These are phyloP conservation scores for Actenoides lindsayi DNA, from an alignment of 2,113 vertebrate genomes.

Conservation along the genomic window DNA sequence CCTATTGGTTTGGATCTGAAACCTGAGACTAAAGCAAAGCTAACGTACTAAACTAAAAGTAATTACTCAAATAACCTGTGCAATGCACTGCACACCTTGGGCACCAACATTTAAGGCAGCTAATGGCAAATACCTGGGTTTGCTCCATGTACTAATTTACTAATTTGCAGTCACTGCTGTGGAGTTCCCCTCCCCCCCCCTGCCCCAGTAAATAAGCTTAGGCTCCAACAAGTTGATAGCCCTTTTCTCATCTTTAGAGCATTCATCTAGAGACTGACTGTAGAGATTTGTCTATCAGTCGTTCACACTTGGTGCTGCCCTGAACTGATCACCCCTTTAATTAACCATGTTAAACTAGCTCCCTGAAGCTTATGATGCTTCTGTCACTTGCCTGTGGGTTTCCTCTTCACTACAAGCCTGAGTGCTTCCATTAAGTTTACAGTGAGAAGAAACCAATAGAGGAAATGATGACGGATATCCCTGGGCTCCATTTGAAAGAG, in stretches of 20 bases:
- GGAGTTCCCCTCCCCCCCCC: rapidly evolving
- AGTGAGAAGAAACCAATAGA: conserved; percentile 50
- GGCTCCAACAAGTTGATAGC: neutral
- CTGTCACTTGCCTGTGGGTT: conserved; percentile 37
- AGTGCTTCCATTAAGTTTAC: conserved; percentile 61
- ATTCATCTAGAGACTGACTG: neutral
- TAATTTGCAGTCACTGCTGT: neutral
- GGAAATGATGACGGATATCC: conserved; percentile 56
- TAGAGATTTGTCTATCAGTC: conserved; percentile 33
- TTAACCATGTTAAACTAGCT: conserved; percentile 60
- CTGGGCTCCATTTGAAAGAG: conserved; percentile 33
- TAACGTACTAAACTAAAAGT: neutral
- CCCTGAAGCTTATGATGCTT: conserved; percentile 56
- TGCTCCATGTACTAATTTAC: neutral
- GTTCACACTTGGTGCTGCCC: conserved; percentile 17
- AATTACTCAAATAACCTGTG: neutral
- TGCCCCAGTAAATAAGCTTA: neutral
- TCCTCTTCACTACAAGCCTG: conserved; percentile 41
- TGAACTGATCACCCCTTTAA: conserved; percentile 64
- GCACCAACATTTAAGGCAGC: neutral
- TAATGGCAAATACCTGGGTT: neutral
- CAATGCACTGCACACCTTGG: too few species aligned
- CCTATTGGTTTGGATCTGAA: neutral
- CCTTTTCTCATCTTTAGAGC: neutral
- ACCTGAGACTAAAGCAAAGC: neutral